Percentiles rank a stretch among this genome's conserved stretches.
Evolutionary conservation across 2,888 invertebrate species (phyloP).

Genomic region (Pyrgus malvae): DNA sequence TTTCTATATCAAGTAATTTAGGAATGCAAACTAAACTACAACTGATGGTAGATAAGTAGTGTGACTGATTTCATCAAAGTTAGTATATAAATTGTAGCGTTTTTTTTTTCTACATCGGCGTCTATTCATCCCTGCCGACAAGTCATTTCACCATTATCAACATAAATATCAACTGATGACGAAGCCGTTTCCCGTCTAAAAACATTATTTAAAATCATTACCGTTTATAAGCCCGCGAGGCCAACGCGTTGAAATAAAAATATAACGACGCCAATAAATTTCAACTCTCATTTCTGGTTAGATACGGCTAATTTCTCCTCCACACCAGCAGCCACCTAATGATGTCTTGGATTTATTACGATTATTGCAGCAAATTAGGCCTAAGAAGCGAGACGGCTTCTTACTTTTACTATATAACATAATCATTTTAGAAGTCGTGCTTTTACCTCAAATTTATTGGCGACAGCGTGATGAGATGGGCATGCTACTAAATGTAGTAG

Average conservation of each 20-base stretch:
- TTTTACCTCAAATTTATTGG: not conserved
- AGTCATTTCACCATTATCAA: not conserved
- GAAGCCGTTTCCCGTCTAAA: not conserved
- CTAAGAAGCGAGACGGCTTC: constrained; percentile 13
- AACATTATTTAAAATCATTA: constrained; percentile 6
- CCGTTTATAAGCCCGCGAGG: constrained; percentile 17
- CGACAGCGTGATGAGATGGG: no score
- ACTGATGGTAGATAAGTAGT: no score
- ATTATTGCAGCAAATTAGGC: constrained; percentile 33
- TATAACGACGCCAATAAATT: constrained; percentile 37
- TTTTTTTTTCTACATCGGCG: no score
- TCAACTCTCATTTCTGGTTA: constrained; percentile 45
- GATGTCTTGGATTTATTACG: constrained; percentile 56
- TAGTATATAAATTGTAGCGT: no score
- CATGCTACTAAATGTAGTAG: no score
- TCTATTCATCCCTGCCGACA: no score
- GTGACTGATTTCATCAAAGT: no score
- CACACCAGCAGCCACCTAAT: constrained; percentile 44
- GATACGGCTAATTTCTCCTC: constrained; percentile 51
- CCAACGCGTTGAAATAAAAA: constrained; percentile 17
- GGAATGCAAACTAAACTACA: no score
- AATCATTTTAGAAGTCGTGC: not conserved
- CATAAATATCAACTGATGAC: not conserved
- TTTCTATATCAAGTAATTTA: no score
- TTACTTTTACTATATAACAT: constrained; percentile 10